phyloP scores from a whole-genome alignment of 1,140 invertebrate genomes.

The Callitettix versicolor region DNA sequence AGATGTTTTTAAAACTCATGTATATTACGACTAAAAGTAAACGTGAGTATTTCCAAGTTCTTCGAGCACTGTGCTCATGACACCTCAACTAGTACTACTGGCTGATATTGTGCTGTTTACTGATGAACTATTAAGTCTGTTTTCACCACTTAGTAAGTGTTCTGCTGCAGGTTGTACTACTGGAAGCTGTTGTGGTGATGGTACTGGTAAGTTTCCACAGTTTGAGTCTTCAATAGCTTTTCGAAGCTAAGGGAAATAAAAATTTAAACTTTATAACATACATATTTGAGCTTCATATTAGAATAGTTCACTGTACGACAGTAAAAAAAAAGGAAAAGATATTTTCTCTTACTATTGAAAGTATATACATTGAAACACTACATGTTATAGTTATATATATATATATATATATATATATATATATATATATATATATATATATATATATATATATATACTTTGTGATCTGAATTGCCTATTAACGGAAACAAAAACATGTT shows the following conservation, averaged over 20 bases:
- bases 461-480: too few relatives aligned
- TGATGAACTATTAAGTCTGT: neutral
- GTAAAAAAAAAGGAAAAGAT: neutral
- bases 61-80: neutral
- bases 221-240: constrained; percentile 84
- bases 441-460: too few relatives aligned
- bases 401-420: neutral
- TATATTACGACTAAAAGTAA: too few relatives aligned
- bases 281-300: constrained; percentile 4
- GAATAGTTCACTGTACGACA: neutral
- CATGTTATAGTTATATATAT: too few relatives aligned
- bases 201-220: constrained; percentile 38
- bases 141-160: constrained; percentile 6
- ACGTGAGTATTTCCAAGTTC: too few relatives aligned
- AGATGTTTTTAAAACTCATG: too few relatives aligned
- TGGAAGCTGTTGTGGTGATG: constrained; percentile 5
- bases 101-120: constrained; percentile 7
- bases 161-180: constrained; percentile 7
- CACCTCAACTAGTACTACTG: neutral
- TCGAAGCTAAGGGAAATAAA: constrained; percentile 47
- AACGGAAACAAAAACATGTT: too few relatives aligned
- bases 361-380: neutral
- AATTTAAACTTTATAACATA: neutral
- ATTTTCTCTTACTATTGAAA: neutral
- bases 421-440: neutral